Evolutionary conservation across 2,888 invertebrate genomes (phyloP).

Genomic region (Dolomedes plantarius): DNA sequence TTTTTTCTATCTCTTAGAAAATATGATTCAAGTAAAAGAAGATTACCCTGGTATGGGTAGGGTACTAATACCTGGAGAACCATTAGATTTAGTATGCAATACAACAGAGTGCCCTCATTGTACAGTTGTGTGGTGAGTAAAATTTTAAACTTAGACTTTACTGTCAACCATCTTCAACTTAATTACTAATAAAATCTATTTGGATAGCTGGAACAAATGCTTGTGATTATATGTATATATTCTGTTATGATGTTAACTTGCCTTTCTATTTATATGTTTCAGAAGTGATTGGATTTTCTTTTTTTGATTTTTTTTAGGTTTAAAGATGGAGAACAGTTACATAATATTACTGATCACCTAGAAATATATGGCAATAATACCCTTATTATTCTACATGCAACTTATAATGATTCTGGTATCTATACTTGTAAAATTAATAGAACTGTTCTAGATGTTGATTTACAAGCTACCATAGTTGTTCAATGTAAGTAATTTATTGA

Average conservation of each 20-base stretch:
- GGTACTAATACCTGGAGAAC: conserved; percentile 50
- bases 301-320: conserved; percentile 36
- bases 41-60: conserved; percentile 62
- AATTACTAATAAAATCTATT: too few relatives aligned
- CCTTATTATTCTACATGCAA: conserved; percentile 33
- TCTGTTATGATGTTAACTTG: too few relatives aligned
- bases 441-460: conserved; percentile 46
- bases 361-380: conserved; percentile 60
- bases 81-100: conserved; percentile 61
- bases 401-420: conserved; percentile 69
- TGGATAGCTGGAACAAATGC: too few relatives aligned
- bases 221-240: too few relatives aligned
- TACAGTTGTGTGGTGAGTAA: conserved; percentile 62
- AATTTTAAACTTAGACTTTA: neutral
- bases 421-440: conserved; percentile 67
- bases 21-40: conserved; percentile 70
- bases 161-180: too few relatives aligned
- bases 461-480: conserved; percentile 67
- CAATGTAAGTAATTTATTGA: conserved; percentile 61
- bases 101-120: conserved; percentile 65
- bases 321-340: conserved; percentile 48
- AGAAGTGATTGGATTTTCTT: neutral
- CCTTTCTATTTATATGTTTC: too few relatives aligned
- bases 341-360: conserved; percentile 30
- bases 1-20: conserved; percentile 40